phyloP scores from a whole-genome alignment of 1,140 invertebrate genomes.

The Apolygus lucorum region DNA sequence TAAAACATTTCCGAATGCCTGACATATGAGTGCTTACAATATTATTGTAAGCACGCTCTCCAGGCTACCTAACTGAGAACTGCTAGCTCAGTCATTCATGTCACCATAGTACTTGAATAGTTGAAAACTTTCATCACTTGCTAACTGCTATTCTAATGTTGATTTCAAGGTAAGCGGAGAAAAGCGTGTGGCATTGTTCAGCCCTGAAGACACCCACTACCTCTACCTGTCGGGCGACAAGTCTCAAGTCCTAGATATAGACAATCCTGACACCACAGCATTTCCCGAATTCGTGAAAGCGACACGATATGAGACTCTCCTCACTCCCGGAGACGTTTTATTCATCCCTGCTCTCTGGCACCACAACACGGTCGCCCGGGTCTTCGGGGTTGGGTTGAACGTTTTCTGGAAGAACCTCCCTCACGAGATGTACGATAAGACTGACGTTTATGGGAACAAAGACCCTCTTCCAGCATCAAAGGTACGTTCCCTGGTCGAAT shows the following conservation, averaged over 20 bases:
- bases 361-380: conserved; percentile 47
- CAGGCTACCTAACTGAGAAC: too few species aligned
- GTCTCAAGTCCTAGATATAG: conserved; percentile 49
- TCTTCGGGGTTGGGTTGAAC: conserved; percentile 49
- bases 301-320: conserved; percentile 40
- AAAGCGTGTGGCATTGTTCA: conserved; percentile 47
- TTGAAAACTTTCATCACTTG: too few species aligned
- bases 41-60: too few species aligned
- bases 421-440: conserved; percentile 44
- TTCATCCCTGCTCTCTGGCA: conserved; percentile 57
- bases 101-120: too few species aligned
- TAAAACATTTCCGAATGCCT: too few species aligned
- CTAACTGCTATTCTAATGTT: too few species aligned
- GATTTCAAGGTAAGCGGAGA: conserved; percentile 39
- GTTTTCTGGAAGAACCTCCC: conserved; percentile 51
- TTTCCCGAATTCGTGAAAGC: conserved; percentile 46
- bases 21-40: too few species aligned
- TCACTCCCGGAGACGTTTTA: conserved; percentile 49
- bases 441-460: conserved; percentile 52
- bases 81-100: too few species aligned
- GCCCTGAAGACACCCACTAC: conserved; percentile 44
- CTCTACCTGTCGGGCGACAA: conserved; percentile 53
- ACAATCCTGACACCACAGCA: conserved; percentile 41
- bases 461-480: conserved; percentile 43
- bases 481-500: too few species aligned